Conservation (phyloP, 2,113 vertebrate genomes). For the Blennius ocellaris region DNA sequence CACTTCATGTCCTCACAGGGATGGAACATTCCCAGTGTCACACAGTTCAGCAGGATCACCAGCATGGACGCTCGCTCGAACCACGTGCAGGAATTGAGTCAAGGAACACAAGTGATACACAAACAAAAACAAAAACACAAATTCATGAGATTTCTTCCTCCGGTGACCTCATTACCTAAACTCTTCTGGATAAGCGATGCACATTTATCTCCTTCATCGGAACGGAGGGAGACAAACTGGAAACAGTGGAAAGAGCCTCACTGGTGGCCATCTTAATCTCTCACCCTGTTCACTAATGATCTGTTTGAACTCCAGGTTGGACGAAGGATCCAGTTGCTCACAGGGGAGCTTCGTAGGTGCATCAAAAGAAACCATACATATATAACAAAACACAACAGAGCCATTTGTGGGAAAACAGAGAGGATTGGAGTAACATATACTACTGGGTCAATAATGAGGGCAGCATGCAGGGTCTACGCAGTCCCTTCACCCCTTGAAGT, state of each 20-base stretch:
- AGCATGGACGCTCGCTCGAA: constrained; percentile 98
- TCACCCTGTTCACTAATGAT: constrained; percentile 29
- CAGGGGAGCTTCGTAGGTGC: neutral
- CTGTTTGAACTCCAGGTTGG: constrained; percentile 1
- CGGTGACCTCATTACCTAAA: constrained; percentile 51
- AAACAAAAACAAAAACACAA: neutral
- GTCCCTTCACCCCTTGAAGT: too few species aligned
- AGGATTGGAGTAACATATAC: neutral
- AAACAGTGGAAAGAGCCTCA: too few species aligned
- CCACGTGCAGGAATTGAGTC: constrained; percentile 87
- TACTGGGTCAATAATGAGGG: too few species aligned
- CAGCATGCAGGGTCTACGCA: too few species aligned
- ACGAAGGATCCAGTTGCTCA: constrained; percentile 23
- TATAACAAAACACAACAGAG: neutral
- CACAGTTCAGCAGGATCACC: constrained; percentile 99
- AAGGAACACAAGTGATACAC: constrained; percentile 82
- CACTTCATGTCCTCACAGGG: constrained; percentile 96
- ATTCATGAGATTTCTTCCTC: constrained; percentile 9
- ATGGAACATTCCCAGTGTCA: constrained; percentile 98
- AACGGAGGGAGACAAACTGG: too few species aligned
- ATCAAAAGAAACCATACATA: constrained; percentile 3
- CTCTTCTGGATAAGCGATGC: constrained; percentile 21
- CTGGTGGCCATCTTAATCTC: neutral
- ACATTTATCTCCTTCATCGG: constrained; percentile 3
- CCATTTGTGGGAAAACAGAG: constrained; percentile 6